Conservation (phyloP, 1,140 invertebrate species). For the Hestina assimilis region DNA sequence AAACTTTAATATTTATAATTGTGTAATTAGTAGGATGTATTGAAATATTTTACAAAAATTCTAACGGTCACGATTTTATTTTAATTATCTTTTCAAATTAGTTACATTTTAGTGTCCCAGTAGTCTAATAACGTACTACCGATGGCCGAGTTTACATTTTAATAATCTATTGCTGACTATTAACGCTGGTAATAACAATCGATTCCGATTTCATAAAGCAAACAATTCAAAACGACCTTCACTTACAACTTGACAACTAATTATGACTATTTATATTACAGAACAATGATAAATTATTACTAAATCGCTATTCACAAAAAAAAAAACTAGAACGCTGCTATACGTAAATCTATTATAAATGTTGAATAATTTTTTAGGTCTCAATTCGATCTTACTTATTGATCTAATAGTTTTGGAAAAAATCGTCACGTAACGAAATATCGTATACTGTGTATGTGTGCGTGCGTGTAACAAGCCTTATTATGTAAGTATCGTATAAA, state of each 20-base stretch:
- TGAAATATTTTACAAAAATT: too few relatives aligned
- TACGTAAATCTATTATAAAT: constrained; percentile 15
- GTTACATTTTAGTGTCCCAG: constrained; percentile 39
- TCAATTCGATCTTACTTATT: neutral
- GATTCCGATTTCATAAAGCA: constrained; percentile 20
- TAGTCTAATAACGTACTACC: constrained; percentile 46
- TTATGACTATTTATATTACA: constrained; percentile 20
- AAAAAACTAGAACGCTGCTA: constrained; percentile 1
- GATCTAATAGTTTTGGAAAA: too few relatives aligned
- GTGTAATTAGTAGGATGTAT: too few relatives aligned
- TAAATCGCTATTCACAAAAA: constrained; percentile 4
- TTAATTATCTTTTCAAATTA: neutral
- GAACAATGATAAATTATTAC: constrained; percentile 1
- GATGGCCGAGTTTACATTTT: constrained; percentile 53
- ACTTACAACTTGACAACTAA: constrained; percentile 12
- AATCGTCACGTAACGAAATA: too few relatives aligned
- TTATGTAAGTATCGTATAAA: too few relatives aligned
- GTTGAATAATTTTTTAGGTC: neutral
- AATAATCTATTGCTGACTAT: constrained; percentile 51
- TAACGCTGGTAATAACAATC: constrained; percentile 12
- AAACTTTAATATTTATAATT: too few relatives aligned
- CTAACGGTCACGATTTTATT: too few relatives aligned
- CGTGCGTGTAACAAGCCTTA: too few relatives aligned
- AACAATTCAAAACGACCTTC: constrained; percentile 14
- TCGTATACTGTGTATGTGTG: too few relatives aligned